Evolutionary conservation across 2,888 invertebrate genomes (phyloP), one percentile per base, ranked within the genome.

Genomic region (Eupeodes luniger): DNA sequence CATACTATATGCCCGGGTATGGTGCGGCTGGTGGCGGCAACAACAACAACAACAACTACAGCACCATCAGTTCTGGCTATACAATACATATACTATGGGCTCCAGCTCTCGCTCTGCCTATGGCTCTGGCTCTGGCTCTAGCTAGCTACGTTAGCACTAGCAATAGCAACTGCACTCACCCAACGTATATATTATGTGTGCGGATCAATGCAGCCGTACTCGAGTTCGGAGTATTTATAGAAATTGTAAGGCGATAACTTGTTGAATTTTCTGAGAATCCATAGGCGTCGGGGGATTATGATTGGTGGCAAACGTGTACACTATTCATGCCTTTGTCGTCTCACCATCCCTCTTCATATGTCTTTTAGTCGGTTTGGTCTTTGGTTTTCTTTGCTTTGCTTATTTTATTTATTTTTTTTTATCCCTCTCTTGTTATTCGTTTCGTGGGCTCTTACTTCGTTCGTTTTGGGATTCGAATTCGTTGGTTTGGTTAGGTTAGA

Each of bases 201-300:
- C 75, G 85, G 88, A 88, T 88, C 88, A 88, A 88, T 85, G 85
- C 81, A 81, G 88, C 88, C 88, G 85, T 88, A 88, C 88, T 88
- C 85, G 85, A 81, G 88, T 88, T 88, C 88, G 84, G 85, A 75
- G 81, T 89, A 81, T 89, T 83, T 84, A 85, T 89, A 89, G 85
- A 79, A 89, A 89, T 85, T 86, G 87, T 83, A 84, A 87, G 89
- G 85, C 89, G 85, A 90, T 86, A 90, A 90, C 90, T 90, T 90
- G 90, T 90, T 90, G 90, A 90, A 84, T 89, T 90, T 90, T 90
- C 90, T 85, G 81, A 85, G 90, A 90, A 90, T 88, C 89, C 88
- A 90, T 88, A 90, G 90, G 89, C 89, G 89, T 90, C 88, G 85
- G 87, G 85, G 89, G 89, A 84, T 89, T 85, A 86, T 86, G 84